phyloP scores from a whole-genome alignment of 2,797 vertebrate genomes.

The Oreonectes daqikongensis region DNA sequence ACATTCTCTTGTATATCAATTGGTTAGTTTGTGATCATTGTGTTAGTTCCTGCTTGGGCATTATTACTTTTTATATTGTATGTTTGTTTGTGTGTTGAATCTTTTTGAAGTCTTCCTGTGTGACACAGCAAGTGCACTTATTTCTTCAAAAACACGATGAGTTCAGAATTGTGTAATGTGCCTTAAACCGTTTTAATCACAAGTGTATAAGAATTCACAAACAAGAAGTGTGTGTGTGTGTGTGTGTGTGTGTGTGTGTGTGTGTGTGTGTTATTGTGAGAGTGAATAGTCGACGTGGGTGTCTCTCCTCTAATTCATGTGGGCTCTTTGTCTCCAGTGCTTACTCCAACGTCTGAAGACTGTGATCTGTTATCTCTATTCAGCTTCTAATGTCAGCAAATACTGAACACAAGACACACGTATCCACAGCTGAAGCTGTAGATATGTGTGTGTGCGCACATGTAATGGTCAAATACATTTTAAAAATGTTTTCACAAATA shows the following conservation, averaged over 20 bases:
- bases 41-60: background rate
- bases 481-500: background rate
- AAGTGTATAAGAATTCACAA: background rate
- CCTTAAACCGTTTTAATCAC: conserved; percentile 2
- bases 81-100: background rate
- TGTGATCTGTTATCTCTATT: conserved; percentile 42
- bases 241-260: conserved; percentile 28
- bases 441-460: background rate
- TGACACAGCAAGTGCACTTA: too few species aligned
- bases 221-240: conserved; percentile 7
- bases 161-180: background rate
- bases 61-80: background rate
- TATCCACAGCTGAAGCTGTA: background rate
- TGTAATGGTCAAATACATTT: background rate
- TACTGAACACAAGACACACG: conserved; percentile 22
- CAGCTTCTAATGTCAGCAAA: conserved; percentile 31
- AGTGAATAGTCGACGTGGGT: conserved; percentile 46
- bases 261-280: conserved; percentile 13
- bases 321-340: conserved; percentile 5
- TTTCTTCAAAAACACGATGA: background rate
- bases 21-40: background rate
- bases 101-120: too few species aligned
- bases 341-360: conserved; percentile 26
- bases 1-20: background rate
- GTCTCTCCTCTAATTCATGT: conserved; percentile 10